Percentiles rank a stretch among this genome's conserved stretches.
phyloP scores from a whole-genome alignment of 2,888 invertebrate species.

The Phengaris alcon region DNA sequence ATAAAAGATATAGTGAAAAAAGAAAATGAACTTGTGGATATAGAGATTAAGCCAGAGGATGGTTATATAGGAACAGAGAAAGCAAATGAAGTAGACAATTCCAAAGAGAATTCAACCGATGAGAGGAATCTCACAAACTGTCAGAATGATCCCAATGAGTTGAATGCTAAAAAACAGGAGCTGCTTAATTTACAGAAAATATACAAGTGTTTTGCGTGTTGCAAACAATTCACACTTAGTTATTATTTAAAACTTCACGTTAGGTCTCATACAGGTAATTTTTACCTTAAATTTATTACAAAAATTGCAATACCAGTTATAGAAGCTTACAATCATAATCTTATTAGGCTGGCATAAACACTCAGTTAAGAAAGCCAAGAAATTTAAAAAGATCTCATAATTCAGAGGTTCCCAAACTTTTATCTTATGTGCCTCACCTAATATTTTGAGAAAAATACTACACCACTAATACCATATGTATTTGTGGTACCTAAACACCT shows the following conservation, averaged over 20 bases:
- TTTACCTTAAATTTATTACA: background rate
- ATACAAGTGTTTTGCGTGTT: conserved; percentile 69
- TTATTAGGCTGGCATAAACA: no score
- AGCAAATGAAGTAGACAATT: conserved; percentile 46
- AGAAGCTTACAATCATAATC: background rate
- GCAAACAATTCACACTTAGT: conserved; percentile 65
- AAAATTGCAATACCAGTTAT: background rate
- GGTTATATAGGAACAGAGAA: conserved; percentile 66
- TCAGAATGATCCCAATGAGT: background rate
- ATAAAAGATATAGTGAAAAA: conserved; percentile 48
- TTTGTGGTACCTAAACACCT: no score
- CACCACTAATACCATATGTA: no score
- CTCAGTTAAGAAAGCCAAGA: no score
- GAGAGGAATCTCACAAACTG: conserved; percentile 22
- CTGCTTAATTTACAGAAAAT: conserved; percentile 58
- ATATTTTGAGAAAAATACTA: no score
- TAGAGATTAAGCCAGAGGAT: conserved; percentile 69
- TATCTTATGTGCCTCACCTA: no score
- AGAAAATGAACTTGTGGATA: conserved; percentile 40
- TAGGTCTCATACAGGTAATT: conserved; percentile 66
- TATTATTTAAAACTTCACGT: conserved; percentile 71
- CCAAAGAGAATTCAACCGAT: conserved; percentile 33
- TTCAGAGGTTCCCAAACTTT: no score
- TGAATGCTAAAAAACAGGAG: conserved; percentile 36
- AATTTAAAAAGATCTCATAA: no score